phyloP scores from a whole-genome alignment of 2,113 vertebrate species.

The Corythornis cristatus region DNA sequence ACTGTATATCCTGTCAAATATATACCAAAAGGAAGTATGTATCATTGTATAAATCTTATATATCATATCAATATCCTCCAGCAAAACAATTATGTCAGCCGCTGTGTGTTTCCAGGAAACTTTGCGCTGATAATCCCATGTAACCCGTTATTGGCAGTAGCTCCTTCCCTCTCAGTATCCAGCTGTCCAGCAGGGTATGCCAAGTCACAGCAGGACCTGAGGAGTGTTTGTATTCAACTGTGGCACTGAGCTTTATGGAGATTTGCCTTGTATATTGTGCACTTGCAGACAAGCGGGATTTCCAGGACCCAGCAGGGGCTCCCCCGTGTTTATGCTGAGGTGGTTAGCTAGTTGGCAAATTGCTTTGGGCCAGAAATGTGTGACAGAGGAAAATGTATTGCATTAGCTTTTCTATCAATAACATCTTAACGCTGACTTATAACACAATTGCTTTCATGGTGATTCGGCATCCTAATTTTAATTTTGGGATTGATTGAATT shows the following conservation, averaged over 20 bases:
- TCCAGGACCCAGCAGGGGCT: slow-evolving; percentile 84
- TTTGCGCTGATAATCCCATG: slow-evolving; percentile 76
- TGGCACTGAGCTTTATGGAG: slow-evolving; percentile 74
- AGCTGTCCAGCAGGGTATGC: slow-evolving; percentile 94
- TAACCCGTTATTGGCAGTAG: slow-evolving; percentile 85
- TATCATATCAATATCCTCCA: slow-evolving; percentile 60
- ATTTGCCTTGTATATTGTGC: slow-evolving; percentile 79
- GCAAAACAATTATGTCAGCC: slow-evolving; percentile 66
- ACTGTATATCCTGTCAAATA: not conserved
- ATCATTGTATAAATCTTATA: not conserved
- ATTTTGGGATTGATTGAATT: slow-evolving; percentile 49
- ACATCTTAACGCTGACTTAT: slow-evolving; percentile 54
- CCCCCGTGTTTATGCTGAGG: slow-evolving; percentile 85
- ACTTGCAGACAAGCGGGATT: slow-evolving; percentile 85
- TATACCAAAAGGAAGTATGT: not conserved
- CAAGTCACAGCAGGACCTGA: slow-evolving; percentile 96
- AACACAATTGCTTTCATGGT: slow-evolving; percentile 53
- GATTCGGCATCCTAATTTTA: slow-evolving; percentile 62
- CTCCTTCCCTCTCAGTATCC: slow-evolving; percentile 85
- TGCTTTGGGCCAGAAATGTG: slow-evolving; percentile 71
- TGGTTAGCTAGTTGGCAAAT: slow-evolving; percentile 82
- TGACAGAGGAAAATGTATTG: slow-evolving; percentile 73
- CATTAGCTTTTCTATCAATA: slow-evolving; percentile 73
- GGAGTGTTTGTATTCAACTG: slow-evolving; percentile 85
- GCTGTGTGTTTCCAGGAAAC: slow-evolving; percentile 72